phyloP scores from a whole-genome alignment of 2,888 invertebrate genomes.

The Dasypolia templi region DNA sequence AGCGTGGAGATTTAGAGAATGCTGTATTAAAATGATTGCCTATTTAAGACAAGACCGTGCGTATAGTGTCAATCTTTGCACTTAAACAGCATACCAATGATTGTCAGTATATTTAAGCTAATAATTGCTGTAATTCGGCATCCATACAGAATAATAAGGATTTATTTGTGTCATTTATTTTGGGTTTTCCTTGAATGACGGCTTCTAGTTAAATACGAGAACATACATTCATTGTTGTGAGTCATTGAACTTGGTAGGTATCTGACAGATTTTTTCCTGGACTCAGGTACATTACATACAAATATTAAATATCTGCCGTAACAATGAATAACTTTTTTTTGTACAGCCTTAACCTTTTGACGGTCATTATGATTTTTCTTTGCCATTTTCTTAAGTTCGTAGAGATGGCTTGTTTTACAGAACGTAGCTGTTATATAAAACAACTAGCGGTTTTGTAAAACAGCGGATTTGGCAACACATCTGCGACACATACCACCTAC shows the following conservation, averaged over 20 bases:
- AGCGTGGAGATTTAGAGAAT: background rate
- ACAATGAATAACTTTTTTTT: background rate
- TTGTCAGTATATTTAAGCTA: background rate
- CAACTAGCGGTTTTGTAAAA: too few species aligned
- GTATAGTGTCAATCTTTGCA: background rate
- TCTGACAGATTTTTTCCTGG: slow-evolving; percentile 22
- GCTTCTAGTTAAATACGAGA: slow-evolving; percentile 1
- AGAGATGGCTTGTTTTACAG: too few species aligned
- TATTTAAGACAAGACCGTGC: background rate
- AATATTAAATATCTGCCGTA: background rate
- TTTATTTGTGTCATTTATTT: slow-evolving; percentile 47
- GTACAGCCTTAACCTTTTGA: slow-evolving; percentile 10
- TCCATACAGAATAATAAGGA: slow-evolving; percentile 39
- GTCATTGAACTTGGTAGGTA: slow-evolving; percentile 24
- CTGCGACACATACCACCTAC: too few species aligned
- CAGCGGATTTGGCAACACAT: too few species aligned
- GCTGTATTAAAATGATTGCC: background rate
- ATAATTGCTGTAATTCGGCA: slow-evolving; percentile 43
- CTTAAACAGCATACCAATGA: background rate
- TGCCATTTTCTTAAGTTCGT: background rate
- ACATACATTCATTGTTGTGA: slow-evolving; percentile 8
- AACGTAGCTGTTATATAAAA: too few species aligned
- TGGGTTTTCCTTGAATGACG: slow-evolving; percentile 45
- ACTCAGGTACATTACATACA: slow-evolving; percentile 39
- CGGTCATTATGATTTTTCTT: background rate